phyloP scores from a whole-genome alignment of 64 coral and sea anemone species.

The Stichodactyla helianthus region DNA sequence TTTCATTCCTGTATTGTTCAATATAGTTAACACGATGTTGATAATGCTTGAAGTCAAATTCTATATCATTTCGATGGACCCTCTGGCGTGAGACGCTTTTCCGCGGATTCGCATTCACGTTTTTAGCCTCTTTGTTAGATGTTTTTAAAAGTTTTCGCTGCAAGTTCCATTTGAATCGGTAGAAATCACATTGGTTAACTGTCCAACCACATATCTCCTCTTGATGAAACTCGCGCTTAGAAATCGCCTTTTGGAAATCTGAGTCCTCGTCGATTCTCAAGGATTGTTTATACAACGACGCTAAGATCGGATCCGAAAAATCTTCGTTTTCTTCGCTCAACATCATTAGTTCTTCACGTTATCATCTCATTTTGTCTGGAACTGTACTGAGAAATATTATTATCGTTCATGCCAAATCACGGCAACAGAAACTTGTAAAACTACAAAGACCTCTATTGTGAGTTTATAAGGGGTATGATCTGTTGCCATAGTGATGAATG shows the following conservation, averaged over 20 bases:
- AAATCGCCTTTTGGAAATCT: background rate
- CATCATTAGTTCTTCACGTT: background rate
- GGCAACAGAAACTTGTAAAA: constrained; percentile 1
- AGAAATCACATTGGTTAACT: background rate
- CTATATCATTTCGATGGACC: constrained; percentile 22
- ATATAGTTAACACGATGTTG: constrained; percentile 30
- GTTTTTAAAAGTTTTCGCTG: constrained; percentile 3
- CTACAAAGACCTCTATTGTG: background rate
- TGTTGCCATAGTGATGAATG: background rate
- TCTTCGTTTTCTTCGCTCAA: background rate
- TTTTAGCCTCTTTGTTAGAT: background rate
- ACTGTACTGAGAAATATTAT: background rate
- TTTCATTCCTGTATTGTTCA: constrained; percentile 54
- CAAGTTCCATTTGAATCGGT: constrained; percentile 10
- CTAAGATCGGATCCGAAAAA: background rate
- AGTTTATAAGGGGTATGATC: background rate
- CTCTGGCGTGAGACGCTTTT: constrained; percentile 22
- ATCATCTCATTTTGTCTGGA: background rate
- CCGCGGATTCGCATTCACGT: background rate
- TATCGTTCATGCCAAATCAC: background rate
- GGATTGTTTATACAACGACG: background rate
- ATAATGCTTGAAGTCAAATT: constrained; percentile 47
- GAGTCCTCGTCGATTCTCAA: background rate
- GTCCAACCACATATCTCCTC: constrained; percentile 20
- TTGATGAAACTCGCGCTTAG: constrained; percentile 13